phyloP scores from a whole-genome alignment of 2,888 invertebrate genomes.

The Gastrophysa polygoni region DNA sequence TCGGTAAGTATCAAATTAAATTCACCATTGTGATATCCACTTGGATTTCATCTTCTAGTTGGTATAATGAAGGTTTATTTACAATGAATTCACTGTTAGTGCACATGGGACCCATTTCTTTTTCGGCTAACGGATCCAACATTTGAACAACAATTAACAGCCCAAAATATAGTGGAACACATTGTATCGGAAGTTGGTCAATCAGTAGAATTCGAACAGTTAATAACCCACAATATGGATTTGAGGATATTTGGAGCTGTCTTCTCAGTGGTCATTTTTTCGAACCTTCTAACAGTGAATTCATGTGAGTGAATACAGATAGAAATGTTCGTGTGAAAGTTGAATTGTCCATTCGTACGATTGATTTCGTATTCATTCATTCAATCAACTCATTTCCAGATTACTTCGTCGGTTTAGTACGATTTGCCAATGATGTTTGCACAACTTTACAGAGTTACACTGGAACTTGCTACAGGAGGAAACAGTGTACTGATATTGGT shows the following conservation, averaged over 20 bases:
- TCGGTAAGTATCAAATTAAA: too few relatives aligned
- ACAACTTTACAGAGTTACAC: slow-evolving; percentile 68
- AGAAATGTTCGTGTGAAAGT: too few relatives aligned
- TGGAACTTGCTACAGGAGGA: slow-evolving; percentile 76
- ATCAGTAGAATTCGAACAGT: neutral
- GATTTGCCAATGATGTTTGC: slow-evolving; percentile 75
- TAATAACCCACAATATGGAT: neutral
- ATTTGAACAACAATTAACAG: neutral
- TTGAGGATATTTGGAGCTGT: neutral
- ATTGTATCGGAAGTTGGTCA: neutral
- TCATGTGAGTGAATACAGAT: neutral
- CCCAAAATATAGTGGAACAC: neutral
- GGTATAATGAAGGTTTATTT: too few relatives aligned
- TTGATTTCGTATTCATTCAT: too few relatives aligned
- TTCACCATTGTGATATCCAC: too few relatives aligned
- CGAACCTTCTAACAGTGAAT: neutral
- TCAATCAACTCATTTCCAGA: neutral
- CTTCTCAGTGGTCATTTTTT: neutral
- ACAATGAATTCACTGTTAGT: neutral
- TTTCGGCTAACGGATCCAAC: neutral
- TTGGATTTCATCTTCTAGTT: too few relatives aligned
- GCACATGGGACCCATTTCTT: neutral
- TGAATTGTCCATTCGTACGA: too few relatives aligned
- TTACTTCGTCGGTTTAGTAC: slow-evolving; percentile 62
- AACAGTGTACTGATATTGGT: slow-evolving; percentile 72